A percentile compares a stretch with the other conserved stretches of the same genome.
Evolutionary conservation across 2,113 vertebrate species (phyloP).

Genomic region (Cranoglanis bouderius): DNA sequence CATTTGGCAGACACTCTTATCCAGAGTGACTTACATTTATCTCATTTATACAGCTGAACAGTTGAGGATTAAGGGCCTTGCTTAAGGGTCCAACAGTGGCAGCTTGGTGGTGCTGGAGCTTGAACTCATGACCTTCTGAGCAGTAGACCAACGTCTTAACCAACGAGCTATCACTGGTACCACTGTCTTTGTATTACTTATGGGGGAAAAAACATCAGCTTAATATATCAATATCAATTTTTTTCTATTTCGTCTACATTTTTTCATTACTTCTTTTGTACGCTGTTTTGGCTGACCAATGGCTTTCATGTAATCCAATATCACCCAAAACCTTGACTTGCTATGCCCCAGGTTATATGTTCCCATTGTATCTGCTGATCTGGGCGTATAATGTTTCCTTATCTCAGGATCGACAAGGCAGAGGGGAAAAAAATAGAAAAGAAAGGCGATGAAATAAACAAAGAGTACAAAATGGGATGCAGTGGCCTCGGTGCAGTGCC

Average conservation of each 20-base stretch:
- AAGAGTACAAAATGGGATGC: conserved; percentile 35
- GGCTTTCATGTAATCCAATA: conserved; percentile 27
- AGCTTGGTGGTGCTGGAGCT: too few relatives aligned
- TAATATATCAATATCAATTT: neutral
- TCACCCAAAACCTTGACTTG: conserved; percentile 9
- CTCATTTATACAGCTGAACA: too few relatives aligned
- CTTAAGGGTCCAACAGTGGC: too few relatives aligned
- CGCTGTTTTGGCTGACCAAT: neutral
- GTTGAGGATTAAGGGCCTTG: too few relatives aligned
- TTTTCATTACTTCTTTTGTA: conserved; percentile 1
- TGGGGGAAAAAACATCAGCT: neutral
- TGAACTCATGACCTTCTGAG: too few relatives aligned
- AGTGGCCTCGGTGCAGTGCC: conserved; percentile 40
- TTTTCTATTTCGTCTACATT: neutral
- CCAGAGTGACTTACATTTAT: too few relatives aligned
- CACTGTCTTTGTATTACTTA: neutral
- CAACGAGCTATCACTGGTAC: too few relatives aligned
- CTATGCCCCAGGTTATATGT: conserved; percentile 18
- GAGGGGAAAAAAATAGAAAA: neutral
- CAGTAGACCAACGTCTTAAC: too few relatives aligned
- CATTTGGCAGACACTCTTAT: too few relatives aligned
- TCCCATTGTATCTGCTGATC: conserved; percentile 22
- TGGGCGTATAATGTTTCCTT: conserved; percentile 23
- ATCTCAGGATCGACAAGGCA: conserved; percentile 13
- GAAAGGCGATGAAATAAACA: conserved; percentile 26